Conservation (phyloP, 2,113 vertebrate species). For the Phyllopteryx taeniolatus region DNA sequence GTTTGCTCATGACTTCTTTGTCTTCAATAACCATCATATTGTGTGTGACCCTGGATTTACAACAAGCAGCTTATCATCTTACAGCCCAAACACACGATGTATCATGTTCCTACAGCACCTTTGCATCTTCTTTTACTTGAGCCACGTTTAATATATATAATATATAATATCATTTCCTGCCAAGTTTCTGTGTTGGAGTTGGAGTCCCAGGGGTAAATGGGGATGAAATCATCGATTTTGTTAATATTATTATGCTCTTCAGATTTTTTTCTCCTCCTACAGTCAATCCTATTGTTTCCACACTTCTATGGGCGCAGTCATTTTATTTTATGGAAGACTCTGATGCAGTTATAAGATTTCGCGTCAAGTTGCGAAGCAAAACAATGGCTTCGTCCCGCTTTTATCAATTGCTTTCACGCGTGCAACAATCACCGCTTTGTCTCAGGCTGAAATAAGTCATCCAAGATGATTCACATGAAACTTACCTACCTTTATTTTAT, state of each 20-base stretch:
- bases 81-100: slow-evolving; percentile 9
- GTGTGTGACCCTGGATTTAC: not conserved
- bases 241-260: not conserved
- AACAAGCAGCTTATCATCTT: slow-evolving; percentile 18
- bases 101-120: slow-evolving; percentile 17
- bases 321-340: not conserved
- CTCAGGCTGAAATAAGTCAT: slow-evolving; percentile 7
- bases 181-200: slow-evolving; percentile 6
- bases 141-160: slow-evolving; percentile 11
- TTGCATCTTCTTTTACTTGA: slow-evolving; percentile 12
- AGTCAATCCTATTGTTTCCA: slow-evolving; percentile 17
- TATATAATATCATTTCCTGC: not conserved
- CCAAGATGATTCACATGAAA: slow-evolving; percentile 2
- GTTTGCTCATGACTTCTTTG: not conserved
- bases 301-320: not conserved
- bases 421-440: not conserved
- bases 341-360: slow-evolving; percentile 24
- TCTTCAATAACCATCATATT: not conserved
- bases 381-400: not conserved
- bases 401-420: slow-evolving; percentile 5
- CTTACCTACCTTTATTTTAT: slow-evolving; percentile 59
- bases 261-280: slow-evolving; percentile 2
- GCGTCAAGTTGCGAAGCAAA: not conserved
- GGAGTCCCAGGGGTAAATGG: slow-evolving; percentile 18
- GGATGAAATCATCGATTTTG: not conserved